These are phyloP conservation scores for Lithobates pipiens DNA, from an alignment of 2,797 vertebrate species.

Conservation along the genomic window DNA sequence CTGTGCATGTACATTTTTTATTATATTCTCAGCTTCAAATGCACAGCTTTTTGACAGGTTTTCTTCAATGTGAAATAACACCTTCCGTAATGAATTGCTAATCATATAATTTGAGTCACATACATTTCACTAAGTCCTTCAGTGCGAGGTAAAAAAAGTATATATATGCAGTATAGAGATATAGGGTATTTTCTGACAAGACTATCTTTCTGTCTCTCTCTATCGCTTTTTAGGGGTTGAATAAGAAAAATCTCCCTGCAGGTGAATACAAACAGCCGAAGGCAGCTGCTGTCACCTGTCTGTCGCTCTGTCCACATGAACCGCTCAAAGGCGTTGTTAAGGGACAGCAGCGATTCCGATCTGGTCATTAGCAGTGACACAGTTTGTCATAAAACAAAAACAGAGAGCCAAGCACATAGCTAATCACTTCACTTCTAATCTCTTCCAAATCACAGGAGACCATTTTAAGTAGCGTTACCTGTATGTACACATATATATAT, in stretches of 20 bases:
- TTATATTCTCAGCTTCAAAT: too few relatives aligned
- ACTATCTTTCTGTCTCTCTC: conserved; percentile 11
- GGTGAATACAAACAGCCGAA: conserved; percentile 59
- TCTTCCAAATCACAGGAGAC: conserved; percentile 34
- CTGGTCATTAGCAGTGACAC: conserved; percentile 59
- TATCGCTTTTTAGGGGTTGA: conserved; percentile 18
- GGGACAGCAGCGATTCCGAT: conserved; percentile 15
- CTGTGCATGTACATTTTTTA: too few relatives aligned
- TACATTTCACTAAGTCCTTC: too few relatives aligned
- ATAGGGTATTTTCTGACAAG: not conserved
- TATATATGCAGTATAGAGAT: not conserved
- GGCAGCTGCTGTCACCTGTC: conserved; percentile 61
- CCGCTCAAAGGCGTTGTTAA: conserved; percentile 42
- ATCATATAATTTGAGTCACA: too few relatives aligned
- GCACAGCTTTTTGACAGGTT: too few relatives aligned
- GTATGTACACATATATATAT: not conserved
- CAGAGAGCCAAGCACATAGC: conserved; percentile 21
- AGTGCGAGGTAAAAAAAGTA: not conserved
- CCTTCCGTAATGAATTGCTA: too few relatives aligned
- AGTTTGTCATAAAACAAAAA: conserved; percentile 43
- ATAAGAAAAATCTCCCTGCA: conserved; percentile 36
- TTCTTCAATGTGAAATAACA: too few relatives aligned
- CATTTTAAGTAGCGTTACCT: not conserved
- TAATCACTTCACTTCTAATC: conserved; percentile 34
- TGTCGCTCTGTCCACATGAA: conserved; percentile 48